A percentile compares a stretch with the other conserved stretches of the same genome.
phyloP scores from a whole-genome alignment of 2,888 invertebrate genomes.

The Tineola bisselliella region DNA sequence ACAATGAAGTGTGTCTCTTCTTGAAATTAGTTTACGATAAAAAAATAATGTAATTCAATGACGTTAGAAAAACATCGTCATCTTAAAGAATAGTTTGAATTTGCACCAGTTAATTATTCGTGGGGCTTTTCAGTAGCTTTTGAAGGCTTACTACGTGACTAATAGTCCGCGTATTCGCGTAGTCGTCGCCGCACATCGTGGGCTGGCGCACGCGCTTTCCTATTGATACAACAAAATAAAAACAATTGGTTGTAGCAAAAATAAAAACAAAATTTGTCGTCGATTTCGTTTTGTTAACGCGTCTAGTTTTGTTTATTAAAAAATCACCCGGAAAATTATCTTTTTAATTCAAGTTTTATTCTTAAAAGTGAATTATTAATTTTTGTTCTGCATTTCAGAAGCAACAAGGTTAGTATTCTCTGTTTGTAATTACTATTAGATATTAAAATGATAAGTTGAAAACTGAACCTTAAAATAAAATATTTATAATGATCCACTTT shows the following conservation, averaged over 20 bases:
- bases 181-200: background rate
- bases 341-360: background rate
- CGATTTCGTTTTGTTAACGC: background rate
- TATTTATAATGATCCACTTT: no score
- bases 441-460: no score
- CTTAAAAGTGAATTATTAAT: background rate
- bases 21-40: no score
- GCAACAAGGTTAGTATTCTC: background rate
- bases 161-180: background rate
- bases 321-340: background rate
- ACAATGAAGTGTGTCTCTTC: no score
- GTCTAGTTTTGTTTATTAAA: background rate
- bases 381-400: background rate
- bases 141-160: background rate
- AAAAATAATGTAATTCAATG: no score
- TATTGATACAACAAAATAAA: background rate
- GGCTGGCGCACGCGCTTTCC: conserved; percentile 11
- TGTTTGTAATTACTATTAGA: background rate
- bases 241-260: conserved; percentile 6
- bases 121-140: conserved; percentile 7
- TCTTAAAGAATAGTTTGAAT: no score
- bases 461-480: no score
- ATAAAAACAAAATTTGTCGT: background rate
- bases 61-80: no score
- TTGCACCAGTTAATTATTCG: background rate